Base-by-base conservation (phyloP, 2,113 vertebrate genomes). In the Toxostoma redivivum region DNA sequence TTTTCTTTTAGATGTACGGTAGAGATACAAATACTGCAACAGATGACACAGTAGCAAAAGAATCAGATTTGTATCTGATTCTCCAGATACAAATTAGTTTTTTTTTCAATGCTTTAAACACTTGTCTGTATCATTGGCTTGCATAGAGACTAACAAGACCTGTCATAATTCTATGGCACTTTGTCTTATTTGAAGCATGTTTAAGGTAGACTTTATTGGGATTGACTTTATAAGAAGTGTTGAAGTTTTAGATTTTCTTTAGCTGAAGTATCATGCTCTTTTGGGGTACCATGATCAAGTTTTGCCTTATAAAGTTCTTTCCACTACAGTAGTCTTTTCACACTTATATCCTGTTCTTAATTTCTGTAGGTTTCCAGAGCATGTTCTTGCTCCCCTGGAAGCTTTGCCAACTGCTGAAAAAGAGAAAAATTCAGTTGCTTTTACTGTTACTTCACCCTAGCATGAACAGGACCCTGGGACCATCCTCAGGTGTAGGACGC, bases 1-100 rank as follows among this genome's bases (percentile, higher is more conserved):
- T 95, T 85, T 95, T 83, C 33, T 27, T 88, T 33, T 44, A 89
- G 67, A 58, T 78, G 33, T 93, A 91, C 81, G 61, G 22, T 66
- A 97, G 11, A 70, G 40, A 82, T 81, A 89, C 76, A 91, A 92
- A 90, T 62, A 76, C 28, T 91, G 73, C 15, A 84, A 51, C 9
- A 82, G 66, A 81, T 80, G 31, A 82, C 28, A 90, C 28, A 35
- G 40, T 94, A 95, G 11, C 30, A 65, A 87, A 88, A 50, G 86
- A 81, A n/a, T n/a, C n/a, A n/a, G n/a, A n/a, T n/a, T n/a, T n/a
- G n/a, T n/a, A n/a, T n/a, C n/a, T 22, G 27, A 58, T 53, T 72
- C 70, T 91, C 42, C 24, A 69, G 58, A 71, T 17, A 79, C 3
- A 71, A 64, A 35, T 45, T 6, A 13, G 2, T 2, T 3, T 10